Evolutionary conservation across 1,140 invertebrate species (phyloP).

Genomic region (Panulirus ornatus): DNA sequence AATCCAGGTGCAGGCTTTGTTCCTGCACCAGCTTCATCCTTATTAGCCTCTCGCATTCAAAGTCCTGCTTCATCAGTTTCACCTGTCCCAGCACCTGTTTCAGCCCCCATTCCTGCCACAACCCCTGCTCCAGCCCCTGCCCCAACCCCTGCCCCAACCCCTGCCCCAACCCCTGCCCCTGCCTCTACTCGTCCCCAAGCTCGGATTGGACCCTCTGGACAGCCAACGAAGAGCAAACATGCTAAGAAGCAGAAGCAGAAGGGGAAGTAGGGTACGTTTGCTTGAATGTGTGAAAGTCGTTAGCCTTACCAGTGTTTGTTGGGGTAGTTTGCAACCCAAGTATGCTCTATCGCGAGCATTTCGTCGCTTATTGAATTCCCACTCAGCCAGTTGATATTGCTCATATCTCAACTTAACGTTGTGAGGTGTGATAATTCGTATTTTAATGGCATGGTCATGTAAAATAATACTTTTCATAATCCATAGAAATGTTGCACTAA

Average conservation of each 20-base stretch:
- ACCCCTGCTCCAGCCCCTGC: neutral
- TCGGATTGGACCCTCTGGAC: neutral
- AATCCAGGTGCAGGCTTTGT: too few species aligned
- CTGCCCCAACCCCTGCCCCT: neutral
- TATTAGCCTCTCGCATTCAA: too few species aligned
- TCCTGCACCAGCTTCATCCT: neutral
- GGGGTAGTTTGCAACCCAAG: neutral
- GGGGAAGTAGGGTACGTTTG: slow-evolving; percentile 64
- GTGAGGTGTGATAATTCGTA: neutral
- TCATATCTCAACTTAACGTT: neutral
- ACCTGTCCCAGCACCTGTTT: neutral
- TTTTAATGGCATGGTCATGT: neutral
- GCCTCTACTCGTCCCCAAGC: neutral
- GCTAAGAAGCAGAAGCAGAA: slow-evolving; percentile 49
- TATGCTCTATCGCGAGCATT: neutral
- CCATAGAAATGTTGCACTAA: too few species aligned
- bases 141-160: slow-evolving; percentile 21
- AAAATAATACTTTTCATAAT: too few species aligned
- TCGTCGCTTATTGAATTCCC: neutral
- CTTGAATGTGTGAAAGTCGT: slow-evolving; percentile 19
- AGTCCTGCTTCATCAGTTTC: neutral
- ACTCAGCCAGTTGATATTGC: neutral
- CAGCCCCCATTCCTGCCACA: neutral
- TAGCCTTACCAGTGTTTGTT: neutral
- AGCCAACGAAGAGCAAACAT: slow-evolving; percentile 19